A percentile compares a stretch with the other conserved stretches of the same genome.
phyloP scores from a whole-genome alignment of 2,797 vertebrate species.

The Enteromius afrohamiltoni region DNA sequence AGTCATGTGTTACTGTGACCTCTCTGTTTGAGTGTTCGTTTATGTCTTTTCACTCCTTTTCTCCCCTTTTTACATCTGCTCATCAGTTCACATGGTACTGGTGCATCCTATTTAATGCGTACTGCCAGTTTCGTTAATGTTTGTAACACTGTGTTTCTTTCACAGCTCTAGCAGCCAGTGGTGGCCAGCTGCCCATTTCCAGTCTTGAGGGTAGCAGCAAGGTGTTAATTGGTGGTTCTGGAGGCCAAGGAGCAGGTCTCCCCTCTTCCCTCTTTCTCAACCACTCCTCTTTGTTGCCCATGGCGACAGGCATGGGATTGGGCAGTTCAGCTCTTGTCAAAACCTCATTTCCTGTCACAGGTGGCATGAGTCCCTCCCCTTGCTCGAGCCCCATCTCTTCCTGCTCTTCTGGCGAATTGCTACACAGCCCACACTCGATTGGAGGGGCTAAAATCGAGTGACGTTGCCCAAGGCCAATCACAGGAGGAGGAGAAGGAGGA shows the following conservation, averaged over 20 bases:
- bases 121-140: not conserved
- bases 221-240: constrained; percentile 83
- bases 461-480: constrained; percentile 75
- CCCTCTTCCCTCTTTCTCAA: constrained; percentile 90
- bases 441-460: constrained; percentile 84
- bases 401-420: constrained; percentile 82
- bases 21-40: constrained; percentile 55
- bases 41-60: constrained; percentile 41
- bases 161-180: constrained; percentile 92
- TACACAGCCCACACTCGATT: constrained; percentile 81
- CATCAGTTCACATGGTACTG: not conserved
- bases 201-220: constrained; percentile 90
- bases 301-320: constrained; percentile 83
- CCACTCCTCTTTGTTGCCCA: constrained; percentile 87
- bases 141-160: constrained; percentile 38
- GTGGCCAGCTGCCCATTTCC: constrained; percentile 93
- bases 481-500: constrained; percentile 67
- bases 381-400: constrained; percentile 82
- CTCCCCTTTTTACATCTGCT: constrained; percentile 25
- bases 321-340: constrained; percentile 81
- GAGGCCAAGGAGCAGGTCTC: constrained; percentile 79
- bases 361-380: constrained; percentile 81
- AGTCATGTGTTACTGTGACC: constrained; percentile 32
- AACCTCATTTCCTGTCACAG: constrained; percentile 78
- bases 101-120: not conserved